These are phyloP conservation scores for Gambusia holbrooki DNA, from an alignment of 2,113 vertebrate species.

Conservation along the genomic window DNA sequence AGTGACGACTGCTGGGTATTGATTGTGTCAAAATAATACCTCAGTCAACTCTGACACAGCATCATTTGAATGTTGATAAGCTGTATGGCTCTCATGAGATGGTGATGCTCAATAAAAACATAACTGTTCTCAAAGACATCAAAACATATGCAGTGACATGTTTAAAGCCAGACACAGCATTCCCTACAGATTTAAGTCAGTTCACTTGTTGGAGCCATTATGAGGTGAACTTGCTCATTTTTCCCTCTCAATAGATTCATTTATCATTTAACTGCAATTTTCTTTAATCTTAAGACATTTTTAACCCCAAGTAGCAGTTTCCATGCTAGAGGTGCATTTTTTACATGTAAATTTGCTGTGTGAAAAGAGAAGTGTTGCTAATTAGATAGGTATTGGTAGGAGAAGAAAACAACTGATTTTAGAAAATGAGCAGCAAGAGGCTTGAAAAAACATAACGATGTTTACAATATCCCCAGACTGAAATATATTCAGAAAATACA, in stretches of 20 bases:
- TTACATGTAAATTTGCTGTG: too few relatives aligned
- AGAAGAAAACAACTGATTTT: background rate
- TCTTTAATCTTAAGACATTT: too few relatives aligned
- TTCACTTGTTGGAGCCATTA: too few relatives aligned
- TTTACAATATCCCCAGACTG: background rate
- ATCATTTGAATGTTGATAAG: conserved; percentile 16
- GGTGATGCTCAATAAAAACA: background rate
- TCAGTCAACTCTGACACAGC: conserved; percentile 10
- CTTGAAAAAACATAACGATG: background rate
- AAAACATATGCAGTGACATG: background rate
- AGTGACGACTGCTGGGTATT: conserved; percentile 12
- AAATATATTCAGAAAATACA: too few relatives aligned
- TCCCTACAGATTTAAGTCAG: too few relatives aligned
- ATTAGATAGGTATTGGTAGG: background rate
- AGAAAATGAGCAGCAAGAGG: background rate
- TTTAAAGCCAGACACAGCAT: too few relatives aligned
- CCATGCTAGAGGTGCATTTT: too few relatives aligned
- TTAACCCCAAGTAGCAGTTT: too few relatives aligned
- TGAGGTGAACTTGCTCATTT: too few relatives aligned
- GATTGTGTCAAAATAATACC: conserved; percentile 23
- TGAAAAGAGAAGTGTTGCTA: background rate
- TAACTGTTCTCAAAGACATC: background rate
- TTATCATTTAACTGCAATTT: too few relatives aligned
- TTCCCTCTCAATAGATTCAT: too few relatives aligned
- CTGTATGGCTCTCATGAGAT: conserved; percentile 3